Evolutionary conservation across 2,797 vertebrate species (phyloP).

Genomic region (Periophthalmus magnuspinnatus): DNA sequence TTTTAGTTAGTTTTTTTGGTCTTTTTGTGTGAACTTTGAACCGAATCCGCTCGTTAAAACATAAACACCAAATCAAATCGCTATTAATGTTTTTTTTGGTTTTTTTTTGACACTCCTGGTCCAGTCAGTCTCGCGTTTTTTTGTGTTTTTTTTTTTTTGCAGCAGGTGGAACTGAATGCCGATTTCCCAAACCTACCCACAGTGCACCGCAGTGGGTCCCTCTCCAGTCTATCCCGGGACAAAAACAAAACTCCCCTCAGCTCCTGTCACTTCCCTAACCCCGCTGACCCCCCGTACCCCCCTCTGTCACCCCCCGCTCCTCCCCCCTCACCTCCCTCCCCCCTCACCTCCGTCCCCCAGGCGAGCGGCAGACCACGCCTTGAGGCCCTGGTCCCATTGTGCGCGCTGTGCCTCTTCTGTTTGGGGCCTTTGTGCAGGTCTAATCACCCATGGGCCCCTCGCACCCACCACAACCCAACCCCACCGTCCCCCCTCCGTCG

Average conservation of each 20-base stretch:
- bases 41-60: too few relatives aligned
- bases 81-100: too few relatives aligned
- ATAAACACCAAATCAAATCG: too few relatives aligned
- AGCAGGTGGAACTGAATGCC: constrained; percentile 24
- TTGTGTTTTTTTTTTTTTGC: too few relatives aligned
- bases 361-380: constrained; percentile 83
- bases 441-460: constrained; percentile 90
- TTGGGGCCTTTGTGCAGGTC: constrained; percentile 88
- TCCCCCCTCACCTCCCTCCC: too few relatives aligned
- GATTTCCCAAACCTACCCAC: not conserved
- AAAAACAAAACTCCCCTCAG: constrained; percentile 60
- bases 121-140: not conserved
- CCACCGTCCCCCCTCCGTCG: constrained; percentile 29
- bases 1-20: too few relatives aligned
- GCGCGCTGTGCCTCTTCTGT: constrained; percentile 82
- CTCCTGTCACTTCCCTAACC: constrained; percentile 57
- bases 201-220: constrained; percentile 10
- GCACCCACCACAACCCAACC: constrained; percentile 73
- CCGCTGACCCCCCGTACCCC: constrained; percentile 22
- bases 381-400: constrained; percentile 84
- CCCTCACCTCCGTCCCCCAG: constrained; percentile 58
- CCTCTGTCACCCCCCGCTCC: constrained; percentile 1
- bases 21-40: too few relatives aligned
- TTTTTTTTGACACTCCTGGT: too few relatives aligned
- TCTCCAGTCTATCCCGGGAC: constrained; percentile 49